A percentile compares a stretch with the other conserved stretches of the same genome.
Conservation (phyloP, 2,888 invertebrate species). For the Macaria liturata region DNA sequence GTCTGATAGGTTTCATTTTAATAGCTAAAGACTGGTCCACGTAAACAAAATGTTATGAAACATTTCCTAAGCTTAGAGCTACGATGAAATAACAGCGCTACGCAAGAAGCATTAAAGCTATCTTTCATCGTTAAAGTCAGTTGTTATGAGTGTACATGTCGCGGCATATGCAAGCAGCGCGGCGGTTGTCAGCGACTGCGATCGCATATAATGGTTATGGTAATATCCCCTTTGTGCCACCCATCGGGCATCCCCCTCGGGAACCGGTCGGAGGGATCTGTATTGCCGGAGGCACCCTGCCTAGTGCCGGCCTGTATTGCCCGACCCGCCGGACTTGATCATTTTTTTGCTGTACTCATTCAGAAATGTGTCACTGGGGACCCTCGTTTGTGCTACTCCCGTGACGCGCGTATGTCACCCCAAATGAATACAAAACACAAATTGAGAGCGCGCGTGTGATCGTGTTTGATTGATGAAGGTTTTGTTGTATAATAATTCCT, state of each 20-base stretch:
- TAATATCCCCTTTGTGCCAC: slow-evolving; percentile 46
- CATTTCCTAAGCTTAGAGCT: no score
- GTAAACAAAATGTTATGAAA: no score
- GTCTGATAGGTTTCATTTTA: no score
- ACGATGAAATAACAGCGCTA: no score
- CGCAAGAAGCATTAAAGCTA: slow-evolving; percentile 6
- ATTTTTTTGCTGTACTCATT: slow-evolving; percentile 54
- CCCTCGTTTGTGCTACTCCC: slow-evolving; percentile 48
- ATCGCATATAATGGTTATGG: slow-evolving; percentile 59
- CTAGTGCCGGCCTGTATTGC: slow-evolving; percentile 19
- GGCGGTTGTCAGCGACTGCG: slow-evolving; percentile 49
- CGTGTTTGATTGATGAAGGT: slow-evolving; percentile 25
- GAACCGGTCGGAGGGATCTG: slow-evolving; percentile 22
- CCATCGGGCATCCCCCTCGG: slow-evolving; percentile 25
- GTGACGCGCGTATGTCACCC: slow-evolving; percentile 45
- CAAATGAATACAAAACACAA: slow-evolving; percentile 35
- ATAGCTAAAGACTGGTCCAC: no score
- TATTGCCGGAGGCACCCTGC: slow-evolving; percentile 20
- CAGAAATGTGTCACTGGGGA: slow-evolving; percentile 65
- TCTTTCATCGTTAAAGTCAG: slow-evolving; percentile 30
- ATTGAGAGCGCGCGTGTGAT: slow-evolving; percentile 33
- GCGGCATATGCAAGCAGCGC: slow-evolving; percentile 48
- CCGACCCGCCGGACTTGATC: slow-evolving; percentile 43
- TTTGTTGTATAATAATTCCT: slow-evolving; percentile 2
- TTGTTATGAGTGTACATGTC: slow-evolving; percentile 47